Evolutionary conservation across 2,797 vertebrate genomes (phyloP), one percentile per base, ranked within the genome.

Genomic region (Hapalemur alaotrensis): DNA sequence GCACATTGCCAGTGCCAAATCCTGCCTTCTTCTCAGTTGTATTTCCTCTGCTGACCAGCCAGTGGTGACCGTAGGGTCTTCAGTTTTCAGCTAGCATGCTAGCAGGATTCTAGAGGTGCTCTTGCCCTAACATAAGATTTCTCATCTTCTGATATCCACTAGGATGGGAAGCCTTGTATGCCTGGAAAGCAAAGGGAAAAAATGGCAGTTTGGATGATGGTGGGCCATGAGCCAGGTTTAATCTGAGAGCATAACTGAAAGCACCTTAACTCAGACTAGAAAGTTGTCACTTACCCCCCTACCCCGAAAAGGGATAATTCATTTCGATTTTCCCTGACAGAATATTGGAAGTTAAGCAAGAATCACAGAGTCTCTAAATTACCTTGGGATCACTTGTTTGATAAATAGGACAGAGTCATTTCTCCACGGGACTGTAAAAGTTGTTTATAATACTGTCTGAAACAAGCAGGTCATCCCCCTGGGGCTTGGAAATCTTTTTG

Each of bases 381-480:
- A 75, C 18, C 54, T 85, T 89, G 23, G 72, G 20, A 50, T 96
- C 20, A 89, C 35, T 73, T 79, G 30, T 96, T 90, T 96, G 54
- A 93, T 82, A 94, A 85, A 67, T 69, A 90, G 0, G 28, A 54
- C 23, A n/a, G 50, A 94, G 30, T 52, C 30, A 4, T 32, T 54
- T 90, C 87, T 95, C 88, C 67, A n/a, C 0, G 32, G 61, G 17
- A 59, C 48, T 46, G 4, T 80, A 80, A 89, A 88, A 89, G 25
- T 41, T 65, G 54, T 81, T 88, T 92, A n/a, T 79, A 76, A 91
- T 65, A 43, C 50, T 67, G 20, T 80, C 79, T 69, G 67, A 91
- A 93, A 93, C 41, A 86, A 85, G 11, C 22, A 23, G 43, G 10
- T 41, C 41, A 57, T 92, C 25, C 32, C 18, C 18, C 2, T 63